These are phyloP conservation scores for Strix aluco DNA, from an alignment of 2,113 vertebrate species.

Conservation along the genomic window DNA sequence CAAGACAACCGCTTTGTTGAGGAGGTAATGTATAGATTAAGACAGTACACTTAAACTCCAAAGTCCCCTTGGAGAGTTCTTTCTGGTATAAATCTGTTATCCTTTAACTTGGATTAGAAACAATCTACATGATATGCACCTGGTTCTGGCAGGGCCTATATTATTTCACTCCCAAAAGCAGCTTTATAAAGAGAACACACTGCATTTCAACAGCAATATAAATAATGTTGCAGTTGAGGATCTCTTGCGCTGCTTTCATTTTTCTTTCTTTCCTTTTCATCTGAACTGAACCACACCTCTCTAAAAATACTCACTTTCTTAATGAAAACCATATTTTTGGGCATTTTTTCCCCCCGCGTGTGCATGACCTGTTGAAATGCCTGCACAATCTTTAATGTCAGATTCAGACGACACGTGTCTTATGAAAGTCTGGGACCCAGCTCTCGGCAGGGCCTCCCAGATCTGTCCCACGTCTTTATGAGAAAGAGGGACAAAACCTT, in stretches of 20 bases:
- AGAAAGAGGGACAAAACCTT: conserved; percentile 80
- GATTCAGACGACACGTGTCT: conserved; percentile 80
- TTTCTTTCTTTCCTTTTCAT: conserved; percentile 61
- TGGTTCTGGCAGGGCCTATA: conserved; percentile 22
- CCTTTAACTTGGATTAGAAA: conserved; percentile 54
- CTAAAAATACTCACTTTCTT: conserved; percentile 79
- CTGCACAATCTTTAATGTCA: conserved; percentile 78
- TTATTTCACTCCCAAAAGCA: conserved; percentile 59
- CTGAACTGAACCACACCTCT: conserved; percentile 75
- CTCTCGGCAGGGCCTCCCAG: conserved; percentile 64
- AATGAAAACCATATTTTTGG: conserved; percentile 81
- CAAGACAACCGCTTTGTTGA: conserved; percentile 31
- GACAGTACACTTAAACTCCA: conserved; percentile 16
- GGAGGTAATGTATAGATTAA: conserved; percentile 49
- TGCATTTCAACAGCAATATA: conserved; percentile 60
- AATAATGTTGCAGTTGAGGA: conserved; percentile 62
- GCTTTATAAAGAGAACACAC: conserved; percentile 46
- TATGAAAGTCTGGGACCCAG: conserved; percentile 75
- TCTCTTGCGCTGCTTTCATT: conserved; percentile 40
- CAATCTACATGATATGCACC: conserved; percentile 43
- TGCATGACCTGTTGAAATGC: conserved; percentile 73
- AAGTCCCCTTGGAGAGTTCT: conserved; percentile 10
- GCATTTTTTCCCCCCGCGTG: background rate
- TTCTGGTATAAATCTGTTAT: conserved; percentile 48
- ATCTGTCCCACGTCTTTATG: conserved; percentile 79